Conservation (phyloP, 2,113 vertebrate species). For the Carassius carassius region DNA sequence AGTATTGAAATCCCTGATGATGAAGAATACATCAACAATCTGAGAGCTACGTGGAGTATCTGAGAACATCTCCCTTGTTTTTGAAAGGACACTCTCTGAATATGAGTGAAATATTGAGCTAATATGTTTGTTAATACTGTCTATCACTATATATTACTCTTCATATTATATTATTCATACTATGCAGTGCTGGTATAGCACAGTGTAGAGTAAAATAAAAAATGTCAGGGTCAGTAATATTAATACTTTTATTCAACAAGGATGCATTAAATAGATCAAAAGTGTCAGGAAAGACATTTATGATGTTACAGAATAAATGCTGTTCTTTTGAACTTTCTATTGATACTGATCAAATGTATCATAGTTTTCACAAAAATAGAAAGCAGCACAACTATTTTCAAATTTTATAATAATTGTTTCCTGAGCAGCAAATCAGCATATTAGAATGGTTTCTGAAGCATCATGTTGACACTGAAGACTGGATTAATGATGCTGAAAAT, state of each 20-base stretch:
- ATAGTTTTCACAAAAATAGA: background rate
- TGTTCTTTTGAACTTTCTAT: background rate
- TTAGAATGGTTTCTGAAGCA: background rate
- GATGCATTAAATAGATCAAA: background rate
- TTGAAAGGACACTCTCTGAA: background rate
- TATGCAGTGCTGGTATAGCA: background rate
- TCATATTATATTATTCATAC: background rate
- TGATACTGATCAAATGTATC: background rate
- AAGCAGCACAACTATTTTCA: background rate
- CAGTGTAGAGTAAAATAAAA: background rate
- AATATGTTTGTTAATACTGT: background rate
- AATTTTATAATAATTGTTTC: background rate
- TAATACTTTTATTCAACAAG: background rate
- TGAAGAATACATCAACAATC: conserved; percentile 76
- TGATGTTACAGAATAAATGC: background rate
- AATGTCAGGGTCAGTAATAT: background rate
- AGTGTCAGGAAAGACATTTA: background rate
- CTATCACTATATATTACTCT: background rate
- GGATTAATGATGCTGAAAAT: background rate
- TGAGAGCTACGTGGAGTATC: conserved; percentile 79
- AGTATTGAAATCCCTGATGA: conserved; percentile 73
- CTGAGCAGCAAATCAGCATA: background rate
- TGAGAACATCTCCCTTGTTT: conserved; percentile 54
- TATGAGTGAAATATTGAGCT: background rate
- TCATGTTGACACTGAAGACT: background rate